Evolutionary conservation across 2,888 invertebrate genomes (phyloP), one percentile per base, ranked within the genome.

Genomic region (Meandrusa payeni): DNA sequence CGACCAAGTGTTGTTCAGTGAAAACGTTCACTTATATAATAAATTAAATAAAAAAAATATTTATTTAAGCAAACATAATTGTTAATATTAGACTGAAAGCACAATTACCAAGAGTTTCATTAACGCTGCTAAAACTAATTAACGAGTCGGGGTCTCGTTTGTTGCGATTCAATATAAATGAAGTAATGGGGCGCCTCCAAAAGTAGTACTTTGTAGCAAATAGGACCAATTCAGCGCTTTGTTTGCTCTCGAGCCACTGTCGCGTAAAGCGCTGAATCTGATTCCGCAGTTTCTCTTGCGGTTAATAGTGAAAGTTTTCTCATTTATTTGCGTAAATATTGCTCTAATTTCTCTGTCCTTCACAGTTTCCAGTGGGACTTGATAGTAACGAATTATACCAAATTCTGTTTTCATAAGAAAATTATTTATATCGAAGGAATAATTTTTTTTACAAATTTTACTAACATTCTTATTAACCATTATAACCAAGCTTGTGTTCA

Each of bases 251-350:
- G 23, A 6, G 19, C 19, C 19, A 9, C 31, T 33, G 41, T 41
- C 26, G 41, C 33, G 12, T 23, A 19, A 12, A 19, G 19, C 24
- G 24, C 26, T 40, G 24, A 12, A 41, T 24, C 31, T 19, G 40
- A 40, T 33, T 32, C 31, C 33, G 41, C 27, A 26, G 32, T 19
- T 33, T 33, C 33, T 33, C 32, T 33, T 12, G 41, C 26, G 33
- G 31, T 40, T 40, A 33, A 41, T 33, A 41, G 24, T 24, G 28
- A 36, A 36, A 41, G 28, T 36, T 36, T 41, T 36, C 41, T 34
- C 41, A 23, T 41, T 41, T 28, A 36, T 41, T 41, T 41, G 34
- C 34, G 28, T 17, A 41, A 29, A 41, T 33, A 33, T 40, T 32
- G 33, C 33, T 13, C 41, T 33, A 28, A 41, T 34, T 41, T 20